Conservation (phyloP, 2,888 invertebrate genomes). For the Meteorus colon region DNA sequence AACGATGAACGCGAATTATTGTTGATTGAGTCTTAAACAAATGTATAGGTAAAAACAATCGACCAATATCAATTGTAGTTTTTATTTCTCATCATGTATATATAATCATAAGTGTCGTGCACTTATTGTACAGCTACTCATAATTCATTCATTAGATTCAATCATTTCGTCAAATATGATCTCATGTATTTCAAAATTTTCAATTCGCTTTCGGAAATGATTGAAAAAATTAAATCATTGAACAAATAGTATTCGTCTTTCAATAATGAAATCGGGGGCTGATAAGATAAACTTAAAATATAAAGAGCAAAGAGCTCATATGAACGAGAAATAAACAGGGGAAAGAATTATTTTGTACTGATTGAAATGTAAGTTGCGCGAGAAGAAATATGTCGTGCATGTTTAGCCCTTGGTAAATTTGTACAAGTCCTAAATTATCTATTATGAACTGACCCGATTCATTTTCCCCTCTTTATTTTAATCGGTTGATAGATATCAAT, state of each 20-base stretch:
- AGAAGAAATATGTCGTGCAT: constrained; percentile 19
- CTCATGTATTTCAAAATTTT: background rate
- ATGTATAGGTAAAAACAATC: constrained; percentile 8
- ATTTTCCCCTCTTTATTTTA: background rate
- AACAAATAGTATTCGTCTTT: constrained; percentile 21
- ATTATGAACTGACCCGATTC: constrained; percentile 15
- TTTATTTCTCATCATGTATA: constrained; percentile 15
- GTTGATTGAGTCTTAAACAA: background rate
- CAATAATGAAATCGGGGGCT: constrained; percentile 20
- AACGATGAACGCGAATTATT: background rate
- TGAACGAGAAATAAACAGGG: background rate
- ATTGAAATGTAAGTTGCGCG: constrained; percentile 9
- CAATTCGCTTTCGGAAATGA: constrained; percentile 5
- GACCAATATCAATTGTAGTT: constrained; percentile 10
- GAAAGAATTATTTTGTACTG: constrained; percentile 25
- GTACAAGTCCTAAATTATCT: constrained; percentile 35
- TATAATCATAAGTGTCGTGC: constrained; percentile 33
- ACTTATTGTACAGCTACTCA: constrained; percentile 27
- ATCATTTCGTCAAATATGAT: background rate
- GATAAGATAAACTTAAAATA: constrained; percentile 10
- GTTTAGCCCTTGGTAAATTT: constrained; percentile 23
- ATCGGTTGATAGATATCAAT: constrained; percentile 28
- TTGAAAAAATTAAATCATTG: constrained; percentile 3
- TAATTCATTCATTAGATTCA: constrained; percentile 13
- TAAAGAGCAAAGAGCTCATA: background rate